Evolutionary conservation across 2,888 invertebrate species (phyloP).

Genomic region (Prosapia bicincta): DNA sequence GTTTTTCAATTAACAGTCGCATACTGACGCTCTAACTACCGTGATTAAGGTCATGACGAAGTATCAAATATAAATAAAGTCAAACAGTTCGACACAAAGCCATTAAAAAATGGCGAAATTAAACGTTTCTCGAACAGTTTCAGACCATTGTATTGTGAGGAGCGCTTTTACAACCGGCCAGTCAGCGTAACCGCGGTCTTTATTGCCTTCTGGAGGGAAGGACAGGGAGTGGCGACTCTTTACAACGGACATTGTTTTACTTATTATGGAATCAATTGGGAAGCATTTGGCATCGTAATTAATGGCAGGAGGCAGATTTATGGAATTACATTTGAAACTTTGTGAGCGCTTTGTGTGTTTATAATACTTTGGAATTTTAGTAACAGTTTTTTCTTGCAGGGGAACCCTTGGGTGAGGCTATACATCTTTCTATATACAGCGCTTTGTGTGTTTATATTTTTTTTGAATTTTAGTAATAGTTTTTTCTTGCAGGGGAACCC

Average conservation of each 20-base stretch:
- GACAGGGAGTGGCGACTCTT: background rate
- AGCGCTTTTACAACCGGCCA: background rate
- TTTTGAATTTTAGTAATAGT: too few species aligned
- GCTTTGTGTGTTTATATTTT: too few species aligned
- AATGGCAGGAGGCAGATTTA: too few species aligned
- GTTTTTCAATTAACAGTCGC: background rate
- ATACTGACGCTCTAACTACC: background rate
- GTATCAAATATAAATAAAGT: constrained; percentile 2
- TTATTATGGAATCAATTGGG: background rate
- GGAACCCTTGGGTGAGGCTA: too few species aligned
- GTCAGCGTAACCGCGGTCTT: background rate
- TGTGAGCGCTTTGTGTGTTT: too few species aligned
- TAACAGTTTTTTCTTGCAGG: too few species aligned
- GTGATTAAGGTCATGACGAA: background rate
- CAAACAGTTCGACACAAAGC: background rate
- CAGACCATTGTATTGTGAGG: background rate
- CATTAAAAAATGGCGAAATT: background rate
- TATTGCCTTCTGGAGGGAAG: background rate
- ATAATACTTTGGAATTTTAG: too few species aligned
- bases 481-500: too few species aligned
- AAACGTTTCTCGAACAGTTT: background rate
- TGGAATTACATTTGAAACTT: too few species aligned
- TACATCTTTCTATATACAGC: too few species aligned
- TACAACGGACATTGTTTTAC: background rate
- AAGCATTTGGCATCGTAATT: too few species aligned